These are phyloP conservation scores for Silurus lanzhouensis DNA, from an alignment of 2,797 vertebrate genomes.

Conservation along the genomic window DNA sequence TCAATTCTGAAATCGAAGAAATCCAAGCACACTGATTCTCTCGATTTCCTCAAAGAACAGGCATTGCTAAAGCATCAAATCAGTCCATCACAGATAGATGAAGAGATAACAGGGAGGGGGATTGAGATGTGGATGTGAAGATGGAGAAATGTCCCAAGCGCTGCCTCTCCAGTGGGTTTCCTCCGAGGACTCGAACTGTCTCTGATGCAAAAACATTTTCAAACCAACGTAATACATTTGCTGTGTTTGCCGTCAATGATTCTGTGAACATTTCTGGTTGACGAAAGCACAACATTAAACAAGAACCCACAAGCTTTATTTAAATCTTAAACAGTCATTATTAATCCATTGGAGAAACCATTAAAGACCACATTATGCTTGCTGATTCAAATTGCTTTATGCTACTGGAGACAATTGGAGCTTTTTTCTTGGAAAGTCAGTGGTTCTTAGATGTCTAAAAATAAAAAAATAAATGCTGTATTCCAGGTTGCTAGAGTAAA, in stretches of 20 bases:
- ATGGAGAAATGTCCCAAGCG: neutral
- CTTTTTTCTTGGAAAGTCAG: neutral
- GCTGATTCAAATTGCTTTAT: neutral
- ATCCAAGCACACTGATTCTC: neutral
- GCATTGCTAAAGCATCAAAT: neutral
- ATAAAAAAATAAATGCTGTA: neutral
- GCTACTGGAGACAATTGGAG: neutral
- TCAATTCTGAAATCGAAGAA: neutral
- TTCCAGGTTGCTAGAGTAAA: neutral
- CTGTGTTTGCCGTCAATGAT: slow-evolving; percentile 1
- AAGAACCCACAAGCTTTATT: slow-evolving; percentile 3
- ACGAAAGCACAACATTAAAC: neutral
- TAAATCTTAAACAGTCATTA: neutral
- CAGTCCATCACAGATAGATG: neutral
- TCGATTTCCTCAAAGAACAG: neutral
- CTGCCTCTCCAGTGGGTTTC: neutral
- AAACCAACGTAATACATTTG: neutral
- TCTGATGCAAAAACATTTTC: slow-evolving; percentile 28
- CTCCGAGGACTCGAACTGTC: neutral
- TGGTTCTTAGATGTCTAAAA: neutral
- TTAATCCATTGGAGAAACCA: neutral
- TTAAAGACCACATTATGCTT: neutral
- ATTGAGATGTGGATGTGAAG: neutral
- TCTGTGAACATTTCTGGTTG: neutral
- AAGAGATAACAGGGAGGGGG: neutral